Evolutionary conservation across 2,113 vertebrate species (phyloP).

Genomic region (Hirundichthys speculiger): DNA sequence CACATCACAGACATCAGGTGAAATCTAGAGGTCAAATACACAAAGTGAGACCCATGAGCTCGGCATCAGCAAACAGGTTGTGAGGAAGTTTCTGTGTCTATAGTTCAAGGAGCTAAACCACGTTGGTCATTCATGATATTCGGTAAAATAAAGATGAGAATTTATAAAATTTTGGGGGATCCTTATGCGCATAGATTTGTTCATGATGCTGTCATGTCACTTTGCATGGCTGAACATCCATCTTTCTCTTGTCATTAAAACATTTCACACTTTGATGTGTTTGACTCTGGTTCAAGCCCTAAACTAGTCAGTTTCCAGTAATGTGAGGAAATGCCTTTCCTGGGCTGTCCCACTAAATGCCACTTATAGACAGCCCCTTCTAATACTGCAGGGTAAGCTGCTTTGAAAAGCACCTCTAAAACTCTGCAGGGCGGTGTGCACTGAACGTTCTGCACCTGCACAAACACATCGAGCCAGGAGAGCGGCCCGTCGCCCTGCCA

Average conservation of each 20-base stretch:
- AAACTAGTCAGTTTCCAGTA: slow-evolving; percentile 71
- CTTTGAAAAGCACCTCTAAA: slow-evolving; percentile 65
- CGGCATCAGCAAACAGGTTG: too few species aligned
- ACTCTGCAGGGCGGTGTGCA: slow-evolving; percentile 66
- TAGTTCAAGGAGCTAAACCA: too few species aligned
- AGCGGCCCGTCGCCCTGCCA: slow-evolving; percentile 52
- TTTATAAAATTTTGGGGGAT: neutral
- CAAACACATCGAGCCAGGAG: slow-evolving; percentile 75
- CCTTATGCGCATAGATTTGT: neutral
- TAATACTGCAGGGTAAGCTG: slow-evolving; percentile 63
- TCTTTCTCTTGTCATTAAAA: slow-evolving; percentile 31
- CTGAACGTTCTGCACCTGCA: slow-evolving; percentile 80
- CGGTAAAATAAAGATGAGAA: too few species aligned
- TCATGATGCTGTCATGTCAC: slow-evolving; percentile 6
- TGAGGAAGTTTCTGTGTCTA: too few species aligned
- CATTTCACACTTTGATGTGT: slow-evolving; percentile 43
- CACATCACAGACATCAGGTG: too few species aligned
- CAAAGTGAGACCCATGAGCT: too few species aligned
- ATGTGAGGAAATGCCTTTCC: slow-evolving; percentile 82
- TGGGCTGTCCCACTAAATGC: slow-evolving; percentile 78
- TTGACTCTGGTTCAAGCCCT: slow-evolving; percentile 25
- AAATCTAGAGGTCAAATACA: too few species aligned
- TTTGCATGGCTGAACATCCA: slow-evolving; percentile 2
- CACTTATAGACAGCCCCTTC: slow-evolving; percentile 74
- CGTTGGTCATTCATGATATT: too few species aligned